Evolutionary conservation across 1,140 invertebrate species (phyloP), one percentile per base, ranked within the genome.

Genomic region (Argopecten irradians): DNA sequence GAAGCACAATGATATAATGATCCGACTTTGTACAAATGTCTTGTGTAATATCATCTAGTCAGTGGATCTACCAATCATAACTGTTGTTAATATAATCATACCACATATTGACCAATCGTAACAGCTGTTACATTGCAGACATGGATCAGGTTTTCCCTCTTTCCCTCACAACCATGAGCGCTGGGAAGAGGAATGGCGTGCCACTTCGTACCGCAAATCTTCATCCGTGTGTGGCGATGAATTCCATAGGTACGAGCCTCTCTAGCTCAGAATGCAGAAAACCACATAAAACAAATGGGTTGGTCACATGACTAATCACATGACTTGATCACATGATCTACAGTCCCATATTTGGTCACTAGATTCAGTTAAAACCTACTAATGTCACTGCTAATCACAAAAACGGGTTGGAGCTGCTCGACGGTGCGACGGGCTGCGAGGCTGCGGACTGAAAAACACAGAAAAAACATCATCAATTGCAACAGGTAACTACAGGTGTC

Each of bases 381-480:
- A 35, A 22, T 22, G 22, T 34, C 22, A n/a, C 41, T n/a, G 85
- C 41, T 89, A 88, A 93, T 94, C 93, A 94, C 91, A 94, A 94
- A 90, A 94, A 94, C 43, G 94, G 94, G 89, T 94, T 94, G n/a
- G 94, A 92, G n/a, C 93, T 91, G 43, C 90, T 91, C 34, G 93
- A 92, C 34, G 94, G 93, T 71, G 94, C 90, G 39, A 93, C 89
- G 84, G 91, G 92, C 88, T 94, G 93, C 82, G 93, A 90, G 39
- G 92, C 92, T 87, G 93, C 91, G 46, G 90, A 93, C 93, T 94
- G 92, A 39, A 92, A 92, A 71, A 89, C 86, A 89, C 86, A 91
- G 34, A 86, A 88, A 90, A 46, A 85, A 87, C 34, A 14, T 32
- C 34, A 34, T 83, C 22, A 86, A 16, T 22, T 33, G 22, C 34